Conservation (phyloP, 2,888 invertebrate genomes). For the Apotomis capreana region DNA sequence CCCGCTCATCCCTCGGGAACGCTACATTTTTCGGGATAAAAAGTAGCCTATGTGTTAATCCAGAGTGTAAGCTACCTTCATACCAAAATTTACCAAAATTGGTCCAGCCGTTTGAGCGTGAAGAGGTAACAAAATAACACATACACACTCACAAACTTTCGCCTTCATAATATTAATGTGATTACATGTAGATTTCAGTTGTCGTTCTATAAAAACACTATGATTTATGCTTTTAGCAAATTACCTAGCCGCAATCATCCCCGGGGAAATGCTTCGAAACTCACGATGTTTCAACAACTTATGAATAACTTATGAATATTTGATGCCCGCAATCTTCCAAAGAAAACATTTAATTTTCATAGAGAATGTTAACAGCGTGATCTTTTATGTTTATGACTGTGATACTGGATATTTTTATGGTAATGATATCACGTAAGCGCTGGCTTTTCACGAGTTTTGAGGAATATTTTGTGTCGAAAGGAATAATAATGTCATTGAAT, state of each 20-base stretch:
- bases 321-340: conserved; percentile 4
- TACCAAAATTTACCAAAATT: too few relatives aligned
- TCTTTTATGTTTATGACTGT: conserved; percentile 9
- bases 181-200: too few relatives aligned
- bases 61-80: too few relatives aligned
- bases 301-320: conserved; percentile 29
- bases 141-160: too few relatives aligned
- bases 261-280: conserved; percentile 8
- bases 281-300: not conserved
- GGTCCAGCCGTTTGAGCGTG: too few relatives aligned
- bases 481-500: too few relatives aligned
- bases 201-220: not conserved
- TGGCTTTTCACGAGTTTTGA: conserved; percentile 11
- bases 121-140: too few relatives aligned
- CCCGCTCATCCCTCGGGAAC: too few relatives aligned
- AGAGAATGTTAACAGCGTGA: conserved; percentile 8
- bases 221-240: conserved; percentile 13
- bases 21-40: too few relatives aligned
- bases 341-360: not conserved
- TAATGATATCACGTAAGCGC: conserved; percentile 7
- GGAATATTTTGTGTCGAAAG: not conserved
- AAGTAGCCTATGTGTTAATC: too few relatives aligned
- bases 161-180: too few relatives aligned
- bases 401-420: conserved; percentile 17
- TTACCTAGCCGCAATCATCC: not conserved